Percentiles rank a stretch among this genome's conserved stretches.
Evolutionary conservation across 35 echinoderm and acorn worm genomes (phyloP).

Genomic region (Lytechinus pictus): DNA sequence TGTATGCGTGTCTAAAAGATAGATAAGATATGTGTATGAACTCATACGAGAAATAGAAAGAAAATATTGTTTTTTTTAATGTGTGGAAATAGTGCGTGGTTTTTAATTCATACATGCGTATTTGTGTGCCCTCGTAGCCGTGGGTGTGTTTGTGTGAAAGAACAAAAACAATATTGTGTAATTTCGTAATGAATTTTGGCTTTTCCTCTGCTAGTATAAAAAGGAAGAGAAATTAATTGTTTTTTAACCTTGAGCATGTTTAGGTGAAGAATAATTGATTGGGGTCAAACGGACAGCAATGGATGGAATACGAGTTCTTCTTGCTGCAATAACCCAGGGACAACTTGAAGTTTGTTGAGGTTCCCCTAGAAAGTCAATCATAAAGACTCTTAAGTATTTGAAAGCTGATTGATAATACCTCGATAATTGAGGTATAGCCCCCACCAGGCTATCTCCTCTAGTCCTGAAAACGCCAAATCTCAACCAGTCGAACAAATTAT

Average conservation of each 20-base stretch:
- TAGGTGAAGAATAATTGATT: not conserved
- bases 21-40: too few relatives aligned
- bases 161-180: too few relatives aligned
- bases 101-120: too few relatives aligned
- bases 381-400: not conserved
- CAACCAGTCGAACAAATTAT: not conserved
- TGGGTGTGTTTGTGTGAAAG: too few relatives aligned
- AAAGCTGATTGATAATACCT: not conserved
- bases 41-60: too few relatives aligned
- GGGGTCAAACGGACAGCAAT: not conserved
- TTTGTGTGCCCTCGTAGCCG: too few relatives aligned
- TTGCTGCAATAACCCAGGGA: not conserved
- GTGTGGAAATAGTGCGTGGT: too few relatives aligned
- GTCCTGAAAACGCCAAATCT: not conserved
- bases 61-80: too few relatives aligned
- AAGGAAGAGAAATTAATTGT: not conserved
- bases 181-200: not conserved
- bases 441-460: not conserved
- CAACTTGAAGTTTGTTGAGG: not conserved
- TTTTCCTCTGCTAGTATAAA: not conserved
- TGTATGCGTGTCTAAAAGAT: too few relatives aligned
- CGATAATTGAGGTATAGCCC: not conserved
- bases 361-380: not conserved
- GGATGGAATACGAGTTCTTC: not conserved
- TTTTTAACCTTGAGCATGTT: not conserved